Evolutionary conservation across 2,888 invertebrate species (phyloP), one percentile per base, ranked within the genome.

Genomic region (Rhopalosiphum nymphaeae): DNA sequence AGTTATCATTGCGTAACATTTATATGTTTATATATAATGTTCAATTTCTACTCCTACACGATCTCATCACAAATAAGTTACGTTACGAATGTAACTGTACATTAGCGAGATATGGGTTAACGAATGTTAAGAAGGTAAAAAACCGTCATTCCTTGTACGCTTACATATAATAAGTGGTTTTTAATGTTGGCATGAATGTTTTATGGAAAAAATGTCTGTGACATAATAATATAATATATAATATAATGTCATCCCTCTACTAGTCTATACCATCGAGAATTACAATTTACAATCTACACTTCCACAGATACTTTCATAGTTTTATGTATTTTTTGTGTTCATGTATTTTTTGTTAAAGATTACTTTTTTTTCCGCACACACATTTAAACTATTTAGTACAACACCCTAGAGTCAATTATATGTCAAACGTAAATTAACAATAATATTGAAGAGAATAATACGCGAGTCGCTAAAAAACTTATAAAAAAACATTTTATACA

Each of bases 1-100:
- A 3, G 44, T 44, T 29, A 44, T 57, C 36, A 46, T 91, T 91
- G 85, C 91, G 44, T 57, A 91, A 91, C 49, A 25, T 91, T 78
- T 91, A 36, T 46, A 46, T 57, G 57, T 89, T 44, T 53, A 53
- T 49, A 53, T 91, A 84, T 44, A 36, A 53, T 49, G 78, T 91
- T 91, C 36, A 78, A 91, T 91, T 56, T 91, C n/a, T 91, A 86
- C 91, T 57, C 85, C 44, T 91, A 91, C 91, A 91, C 91, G 56
- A 91, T 91, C 78, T 91, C 85, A 57, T 91, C 85, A 44, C 56
- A 86, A 91, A 91, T 85, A 91, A 85, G 85, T 91, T 91, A 91
- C 91, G 57, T 91, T 91, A 86, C 57, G 85, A 57, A 46, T 57
- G 91, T 61, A 67, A 90, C 61, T 90, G 90, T 36, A 61, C 91